phyloP scores from a whole-genome alignment of 2,797 vertebrate genomes.

The Scolopax rusticola region DNA sequence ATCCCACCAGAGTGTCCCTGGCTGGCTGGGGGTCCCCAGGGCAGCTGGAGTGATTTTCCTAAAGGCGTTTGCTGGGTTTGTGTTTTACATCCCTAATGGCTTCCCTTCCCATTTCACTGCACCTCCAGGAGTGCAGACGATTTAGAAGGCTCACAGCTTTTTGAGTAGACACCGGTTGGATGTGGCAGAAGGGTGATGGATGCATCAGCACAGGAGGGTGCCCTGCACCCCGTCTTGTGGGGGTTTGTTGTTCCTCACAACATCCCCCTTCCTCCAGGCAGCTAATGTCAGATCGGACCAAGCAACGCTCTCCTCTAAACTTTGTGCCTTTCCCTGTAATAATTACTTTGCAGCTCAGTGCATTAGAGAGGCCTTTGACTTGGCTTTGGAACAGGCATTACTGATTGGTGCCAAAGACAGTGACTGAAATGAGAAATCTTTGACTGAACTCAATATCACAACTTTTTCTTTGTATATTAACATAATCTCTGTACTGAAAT shows the following conservation, averaged over 20 bases:
- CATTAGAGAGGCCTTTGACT: conserved; percentile 16
- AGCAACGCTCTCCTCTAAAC: background rate
- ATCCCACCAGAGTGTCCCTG: background rate
- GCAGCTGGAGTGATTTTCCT: background rate
- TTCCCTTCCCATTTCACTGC: background rate
- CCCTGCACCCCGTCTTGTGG: background rate
- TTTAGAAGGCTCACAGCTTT: background rate
- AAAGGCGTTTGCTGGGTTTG: fast-evolving
- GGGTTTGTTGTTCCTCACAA: background rate
- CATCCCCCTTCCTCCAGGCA: background rate
- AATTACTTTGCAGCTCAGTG: background rate
- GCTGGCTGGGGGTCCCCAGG: too few species aligned
- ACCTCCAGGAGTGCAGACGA: background rate
- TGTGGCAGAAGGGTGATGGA: background rate
- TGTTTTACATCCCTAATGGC: fast-evolving
- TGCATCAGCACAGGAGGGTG: fast-evolving
- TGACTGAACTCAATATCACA: conserved; percentile 19
- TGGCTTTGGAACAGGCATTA: background rate
- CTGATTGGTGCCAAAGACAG: conserved; percentile 7
- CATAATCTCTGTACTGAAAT: conserved; percentile 46
- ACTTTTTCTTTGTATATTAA: conserved; percentile 22
- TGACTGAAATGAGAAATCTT: conserved; percentile 1
- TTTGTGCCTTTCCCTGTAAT: background rate
- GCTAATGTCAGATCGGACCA: background rate
- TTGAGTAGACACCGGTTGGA: fast-evolving